Percentiles rank a stretch among this genome's conserved stretches.
phyloP scores from a whole-genome alignment of 2,888 invertebrate species.

The Drosophila lacicola region DNA sequence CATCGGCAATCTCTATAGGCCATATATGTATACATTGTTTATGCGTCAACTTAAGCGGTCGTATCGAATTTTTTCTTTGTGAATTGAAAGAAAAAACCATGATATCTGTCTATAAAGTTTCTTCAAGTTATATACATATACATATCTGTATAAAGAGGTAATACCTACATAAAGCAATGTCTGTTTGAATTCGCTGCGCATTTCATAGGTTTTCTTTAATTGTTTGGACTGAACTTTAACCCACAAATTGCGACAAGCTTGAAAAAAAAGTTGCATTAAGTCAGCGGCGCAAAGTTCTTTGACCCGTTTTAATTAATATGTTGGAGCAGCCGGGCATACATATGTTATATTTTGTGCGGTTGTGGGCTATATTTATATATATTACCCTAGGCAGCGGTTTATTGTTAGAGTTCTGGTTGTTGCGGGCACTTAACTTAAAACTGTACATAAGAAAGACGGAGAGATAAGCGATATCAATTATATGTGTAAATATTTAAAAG shows the following conservation, averaged over 20 bases:
- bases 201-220: background rate
- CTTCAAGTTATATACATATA: background rate
- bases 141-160: background rate
- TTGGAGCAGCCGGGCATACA: background rate
- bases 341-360: constrained; percentile 3
- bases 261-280: constrained; percentile 10
- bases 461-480: constrained; percentile 13
- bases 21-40: constrained; percentile 10
- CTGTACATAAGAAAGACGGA: constrained; percentile 35
- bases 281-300: constrained; percentile 3
- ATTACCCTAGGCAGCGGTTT: constrained; percentile 7
- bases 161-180: background rate
- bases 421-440: constrained; percentile 28
- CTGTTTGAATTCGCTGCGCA: background rate
- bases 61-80: background rate
- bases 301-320: background rate
- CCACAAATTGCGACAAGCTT: constrained; percentile 25
- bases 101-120: background rate
- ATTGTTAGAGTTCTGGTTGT: constrained; percentile 19
- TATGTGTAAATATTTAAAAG: constrained; percentile 6
- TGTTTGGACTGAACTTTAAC: constrained; percentile 27
- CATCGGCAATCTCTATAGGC: constrained; percentile 1
- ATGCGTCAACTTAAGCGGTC: background rate
- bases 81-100: background rate
- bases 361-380: constrained; percentile 1